Evolutionary conservation across 1,140 invertebrate species (phyloP), one percentile per base, ranked within the genome.

Genomic region (Euura lappo): DNA sequence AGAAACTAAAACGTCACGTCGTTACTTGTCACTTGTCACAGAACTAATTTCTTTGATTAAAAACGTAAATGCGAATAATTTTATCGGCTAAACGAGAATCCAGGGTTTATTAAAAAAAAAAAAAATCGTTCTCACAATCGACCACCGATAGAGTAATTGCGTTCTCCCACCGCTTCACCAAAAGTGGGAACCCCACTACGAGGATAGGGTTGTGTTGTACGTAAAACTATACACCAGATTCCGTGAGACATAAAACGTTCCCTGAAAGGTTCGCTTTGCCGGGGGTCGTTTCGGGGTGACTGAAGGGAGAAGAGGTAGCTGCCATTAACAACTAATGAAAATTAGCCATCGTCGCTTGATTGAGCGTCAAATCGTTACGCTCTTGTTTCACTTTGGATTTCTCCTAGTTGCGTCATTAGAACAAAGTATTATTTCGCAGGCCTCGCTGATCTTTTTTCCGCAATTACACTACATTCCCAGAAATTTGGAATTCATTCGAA

Each of bases 311-410:
- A 68, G 74, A 51, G 68, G 72, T 74, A 45, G 65, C 81, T 76
- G 78, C 85, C 83, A 85, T 87, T 87, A 88, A 85, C 84, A 84
- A 81, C 82, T 88, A 88, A 87, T 87, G 86, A 88, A 88, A 88
- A 88, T 88, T 88, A 87, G 86, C 86, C 86, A 86, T 84, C 81
- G 82, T 87, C 84, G 79, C 75, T 83, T 88, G 86, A 88, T 88
- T 87, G 85, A 87, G 84, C 85, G 84, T 81, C 85, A 85, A 88
- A 88, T 88, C 83, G 83, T 84, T 86, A 85, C 85, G 85, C 86
- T 86, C 85, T 86, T 85, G 79, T 85, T 84, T 82, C 80, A 78
- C 66, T 60, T 60, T 8, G 51, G 51, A 60, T 11, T 60, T 60
- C 10, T 60, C 51, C 51, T 8, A 60, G 51, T 60, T 60, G 51